These are phyloP conservation scores for Xestia ashworthii DNA, from an alignment of 2,888 invertebrate species.

Conservation along the genomic window DNA sequence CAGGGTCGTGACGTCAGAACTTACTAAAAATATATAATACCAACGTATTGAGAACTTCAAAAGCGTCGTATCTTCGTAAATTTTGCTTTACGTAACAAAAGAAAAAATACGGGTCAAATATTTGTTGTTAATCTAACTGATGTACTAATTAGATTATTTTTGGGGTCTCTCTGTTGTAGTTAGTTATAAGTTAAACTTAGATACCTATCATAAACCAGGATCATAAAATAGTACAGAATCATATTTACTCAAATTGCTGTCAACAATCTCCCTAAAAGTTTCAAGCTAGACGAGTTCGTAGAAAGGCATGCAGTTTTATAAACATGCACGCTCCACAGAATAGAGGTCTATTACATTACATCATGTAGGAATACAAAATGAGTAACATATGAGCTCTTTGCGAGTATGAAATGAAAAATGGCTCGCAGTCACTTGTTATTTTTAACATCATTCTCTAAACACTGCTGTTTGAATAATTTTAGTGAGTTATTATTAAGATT, in stretches of 20 bases:
- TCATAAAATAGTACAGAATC: not conserved
- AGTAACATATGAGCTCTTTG: conserved; percentile 45
- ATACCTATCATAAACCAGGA: not conserved
- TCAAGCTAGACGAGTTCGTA: not conserved
- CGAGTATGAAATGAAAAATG: conserved; percentile 53
- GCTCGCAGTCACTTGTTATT: conserved; percentile 52
- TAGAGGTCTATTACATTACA: conserved; percentile 50
- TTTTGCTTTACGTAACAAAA: too few species aligned
- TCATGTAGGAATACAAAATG: conserved; percentile 46
- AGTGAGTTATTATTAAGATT: not conserved
- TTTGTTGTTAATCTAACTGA: too few species aligned
- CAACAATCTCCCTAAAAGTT: conserved; percentile 19
- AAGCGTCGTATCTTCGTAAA: too few species aligned
- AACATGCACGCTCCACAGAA: conserved; percentile 22
- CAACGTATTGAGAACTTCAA: too few species aligned
- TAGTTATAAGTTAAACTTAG: not conserved
- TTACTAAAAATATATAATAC: too few species aligned
- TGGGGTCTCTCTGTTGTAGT: not conserved
- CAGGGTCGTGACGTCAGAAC: too few species aligned
- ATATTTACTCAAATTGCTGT: conserved; percentile 11
- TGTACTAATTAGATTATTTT: too few species aligned
- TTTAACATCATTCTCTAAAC: conserved; percentile 45
- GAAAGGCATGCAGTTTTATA: conserved; percentile 33
- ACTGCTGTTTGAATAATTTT: conserved; percentile 17
- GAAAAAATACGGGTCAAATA: too few species aligned